Percentiles rank a stretch among this genome's conserved stretches.
These are phyloP conservation scores for Graptemys geographica DNA, from an alignment of 2,797 vertebrate species.

Conservation along the genomic window DNA sequence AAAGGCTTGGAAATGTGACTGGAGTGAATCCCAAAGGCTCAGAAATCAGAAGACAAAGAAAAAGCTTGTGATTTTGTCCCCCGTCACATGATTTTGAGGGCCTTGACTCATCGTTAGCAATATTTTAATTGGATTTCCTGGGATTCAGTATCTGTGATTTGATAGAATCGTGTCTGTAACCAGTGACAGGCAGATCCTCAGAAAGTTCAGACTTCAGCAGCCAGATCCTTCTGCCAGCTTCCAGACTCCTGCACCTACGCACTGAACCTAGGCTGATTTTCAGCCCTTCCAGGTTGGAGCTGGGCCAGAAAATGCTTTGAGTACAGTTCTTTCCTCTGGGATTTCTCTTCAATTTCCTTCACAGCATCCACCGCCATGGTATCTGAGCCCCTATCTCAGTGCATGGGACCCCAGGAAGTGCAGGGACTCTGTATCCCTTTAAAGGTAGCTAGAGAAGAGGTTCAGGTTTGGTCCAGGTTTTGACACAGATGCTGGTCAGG, in stretches of 20 bases:
- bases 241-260: not conserved
- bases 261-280: not conserved
- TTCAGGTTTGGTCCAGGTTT: not conserved
- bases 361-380: not conserved
- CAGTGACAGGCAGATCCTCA: not conserved
- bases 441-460: rapidly evolving
- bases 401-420: not conserved
- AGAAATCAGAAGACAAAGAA: not conserved
- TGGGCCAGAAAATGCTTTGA: not conserved
- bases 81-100: not conserved
- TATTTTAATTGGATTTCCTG: not conserved
- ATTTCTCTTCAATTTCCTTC: not conserved
- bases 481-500: not conserved
- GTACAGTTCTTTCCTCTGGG: not conserved
- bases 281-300: not conserved
- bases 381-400: not conserved
- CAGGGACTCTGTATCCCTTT: rapidly evolving
- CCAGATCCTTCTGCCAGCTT: not conserved
- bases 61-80: not conserved
- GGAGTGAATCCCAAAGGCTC: not conserved
- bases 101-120: not conserved
- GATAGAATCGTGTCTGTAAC: not conserved
- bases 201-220: not conserved
- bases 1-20: not conserved
- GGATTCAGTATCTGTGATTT: not conserved